phyloP scores from a whole-genome alignment of 2,888 invertebrate species.

The Oithona nana region DNA sequence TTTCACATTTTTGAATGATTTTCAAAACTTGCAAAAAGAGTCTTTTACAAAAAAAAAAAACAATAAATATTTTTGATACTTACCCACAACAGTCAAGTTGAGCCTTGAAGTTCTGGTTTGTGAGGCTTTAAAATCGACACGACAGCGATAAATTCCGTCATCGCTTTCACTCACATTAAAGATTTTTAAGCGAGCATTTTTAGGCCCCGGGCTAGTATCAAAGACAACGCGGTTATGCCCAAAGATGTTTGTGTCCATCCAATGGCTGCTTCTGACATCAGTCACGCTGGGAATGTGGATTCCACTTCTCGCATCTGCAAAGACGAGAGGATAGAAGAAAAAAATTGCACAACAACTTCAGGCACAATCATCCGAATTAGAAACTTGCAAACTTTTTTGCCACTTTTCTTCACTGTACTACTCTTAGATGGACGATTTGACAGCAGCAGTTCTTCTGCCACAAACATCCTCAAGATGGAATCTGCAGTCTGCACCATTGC shows the following conservation, averaged over 20 bases:
- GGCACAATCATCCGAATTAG: no score
- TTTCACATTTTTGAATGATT: neutral
- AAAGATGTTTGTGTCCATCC: conserved; percentile 11
- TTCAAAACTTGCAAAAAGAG: neutral
- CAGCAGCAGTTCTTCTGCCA: no score
- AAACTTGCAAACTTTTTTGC: no score
- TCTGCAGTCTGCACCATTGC: no score
- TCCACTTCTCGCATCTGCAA: conserved; percentile 11
- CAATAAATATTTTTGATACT: no score
- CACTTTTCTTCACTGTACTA: no score
- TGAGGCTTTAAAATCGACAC: conserved; percentile 16
- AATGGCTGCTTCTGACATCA: neutral
- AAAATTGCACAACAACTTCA: neutral
- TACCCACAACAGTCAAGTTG: conserved; percentile 13
- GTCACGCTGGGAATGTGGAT: conserved; percentile 7
- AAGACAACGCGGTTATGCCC: conserved; percentile 14
- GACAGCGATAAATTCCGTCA: conserved; percentile 14
- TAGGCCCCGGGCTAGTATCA: conserved; percentile 9
- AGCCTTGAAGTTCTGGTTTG: conserved; percentile 13
- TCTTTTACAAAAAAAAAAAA: neutral
- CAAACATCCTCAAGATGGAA: no score
- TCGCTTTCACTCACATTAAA: conserved; percentile 11
- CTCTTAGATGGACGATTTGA: no score
- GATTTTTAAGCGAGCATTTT: neutral
- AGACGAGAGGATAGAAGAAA: neutral